Evolutionary conservation across 2,113 vertebrate species (phyloP).

Genomic region (Austrofundulus limnaeus): DNA sequence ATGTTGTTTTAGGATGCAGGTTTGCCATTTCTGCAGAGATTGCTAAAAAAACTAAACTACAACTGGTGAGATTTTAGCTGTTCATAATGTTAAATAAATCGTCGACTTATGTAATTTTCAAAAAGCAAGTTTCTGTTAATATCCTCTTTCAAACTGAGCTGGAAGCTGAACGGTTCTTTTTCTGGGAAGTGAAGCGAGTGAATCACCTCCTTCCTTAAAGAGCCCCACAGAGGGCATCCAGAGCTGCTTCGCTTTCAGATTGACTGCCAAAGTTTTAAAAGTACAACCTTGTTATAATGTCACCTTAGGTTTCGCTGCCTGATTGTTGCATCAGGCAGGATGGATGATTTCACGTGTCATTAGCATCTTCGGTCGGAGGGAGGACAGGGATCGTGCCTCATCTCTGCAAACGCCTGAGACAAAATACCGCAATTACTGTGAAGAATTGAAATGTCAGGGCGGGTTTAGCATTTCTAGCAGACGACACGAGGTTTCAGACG

Average conservation of each 20-base stretch:
- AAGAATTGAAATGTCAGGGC: conserved; percentile 70
- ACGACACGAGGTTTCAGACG: conserved; percentile 53
- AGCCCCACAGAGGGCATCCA: conserved; percentile 16
- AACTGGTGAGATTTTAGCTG: too few species aligned
- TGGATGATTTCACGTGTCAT: conserved; percentile 55
- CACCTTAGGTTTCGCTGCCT: conserved; percentile 24
- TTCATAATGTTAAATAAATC: too few species aligned
- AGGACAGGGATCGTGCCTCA: conserved; percentile 52
- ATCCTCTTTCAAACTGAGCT: background rate
- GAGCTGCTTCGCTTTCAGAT: conserved; percentile 17
- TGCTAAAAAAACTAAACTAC: too few species aligned
- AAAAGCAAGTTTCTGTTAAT: background rate
- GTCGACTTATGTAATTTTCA: too few species aligned
- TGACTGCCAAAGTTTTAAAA: conserved; percentile 26
- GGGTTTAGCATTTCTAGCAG: conserved; percentile 52
- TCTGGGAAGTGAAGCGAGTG: background rate
- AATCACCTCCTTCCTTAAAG: conserved; percentile 25
- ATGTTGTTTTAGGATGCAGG: too few species aligned
- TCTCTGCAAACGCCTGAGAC: conserved; percentile 44
- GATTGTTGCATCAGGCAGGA: conserved; percentile 33
- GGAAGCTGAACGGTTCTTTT: conserved; percentile 12
- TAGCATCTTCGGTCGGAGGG: conserved; percentile 25
- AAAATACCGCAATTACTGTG: conserved; percentile 59
- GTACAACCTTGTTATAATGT: conserved; percentile 31
- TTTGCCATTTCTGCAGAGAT: too few species aligned